Conservation (phyloP, 1,140 invertebrate genomes). For the Drosophila erecta region DNA sequence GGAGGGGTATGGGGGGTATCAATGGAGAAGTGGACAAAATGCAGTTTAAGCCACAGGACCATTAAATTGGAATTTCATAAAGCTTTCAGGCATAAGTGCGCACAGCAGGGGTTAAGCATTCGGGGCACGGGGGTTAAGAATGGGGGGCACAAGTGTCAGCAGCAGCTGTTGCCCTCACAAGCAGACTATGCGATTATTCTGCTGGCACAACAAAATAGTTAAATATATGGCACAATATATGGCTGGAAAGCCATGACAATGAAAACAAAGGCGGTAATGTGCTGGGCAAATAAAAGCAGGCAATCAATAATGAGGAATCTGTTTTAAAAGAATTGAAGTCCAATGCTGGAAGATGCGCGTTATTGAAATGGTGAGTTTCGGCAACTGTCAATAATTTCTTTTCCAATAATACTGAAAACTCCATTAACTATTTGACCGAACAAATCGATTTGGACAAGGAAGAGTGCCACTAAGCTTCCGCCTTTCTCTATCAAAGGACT, state of each 20-base stretch:
- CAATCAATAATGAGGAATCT: neutral
- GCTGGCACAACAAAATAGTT: slow-evolving; percentile 33
- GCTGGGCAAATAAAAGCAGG: neutral
- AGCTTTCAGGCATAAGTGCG: slow-evolving; percentile 13
- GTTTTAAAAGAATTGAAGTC: neutral
- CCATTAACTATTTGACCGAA: too few species aligned
- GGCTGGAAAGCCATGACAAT: neutral
- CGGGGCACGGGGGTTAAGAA: slow-evolving; percentile 2
- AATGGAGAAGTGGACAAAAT: slow-evolving; percentile 10
- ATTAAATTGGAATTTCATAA: slow-evolving; percentile 38
- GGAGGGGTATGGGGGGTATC: too few species aligned
- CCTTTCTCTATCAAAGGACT: neutral
- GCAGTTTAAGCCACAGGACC: slow-evolving; percentile 28
- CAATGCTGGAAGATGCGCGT: neutral
- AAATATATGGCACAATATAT: slow-evolving; percentile 22
- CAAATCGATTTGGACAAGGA: neutral
- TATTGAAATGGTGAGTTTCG: neutral
- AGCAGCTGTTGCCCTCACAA: slow-evolving; percentile 34
- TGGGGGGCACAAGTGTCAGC: slow-evolving; percentile 8
- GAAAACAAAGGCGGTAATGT: slow-evolving; percentile 4
- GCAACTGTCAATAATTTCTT: too few species aligned
- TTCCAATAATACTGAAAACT: too few species aligned
- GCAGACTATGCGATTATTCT: slow-evolving; percentile 35
- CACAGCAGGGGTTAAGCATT: slow-evolving; percentile 19
- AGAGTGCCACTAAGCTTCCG: neutral